Evolutionary conservation across 1,140 invertebrate genomes (phyloP).

Genomic region (Magallana angulata): DNA sequence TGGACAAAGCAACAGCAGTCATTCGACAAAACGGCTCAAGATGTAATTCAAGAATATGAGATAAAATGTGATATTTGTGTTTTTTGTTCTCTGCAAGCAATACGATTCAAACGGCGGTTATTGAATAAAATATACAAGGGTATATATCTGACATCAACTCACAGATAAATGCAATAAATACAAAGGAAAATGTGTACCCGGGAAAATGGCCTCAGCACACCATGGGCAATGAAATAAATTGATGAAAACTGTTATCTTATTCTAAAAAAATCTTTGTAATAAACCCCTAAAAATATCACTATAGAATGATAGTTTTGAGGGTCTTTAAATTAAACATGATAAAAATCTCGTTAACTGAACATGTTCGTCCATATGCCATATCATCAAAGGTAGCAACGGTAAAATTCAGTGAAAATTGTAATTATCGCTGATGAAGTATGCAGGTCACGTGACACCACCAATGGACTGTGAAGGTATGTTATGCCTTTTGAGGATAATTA

Average conservation of each 20-base stretch:
- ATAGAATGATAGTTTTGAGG: background rate
- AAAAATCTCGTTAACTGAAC: constrained; percentile 11
- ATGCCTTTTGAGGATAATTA: constrained; percentile 16
- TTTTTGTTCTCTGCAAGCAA: background rate
- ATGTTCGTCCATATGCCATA: constrained; percentile 19
- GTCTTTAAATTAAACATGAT: constrained; percentile 23
- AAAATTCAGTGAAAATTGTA: background rate
- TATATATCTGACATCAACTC: too few species aligned
- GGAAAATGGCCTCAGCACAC: too few species aligned
- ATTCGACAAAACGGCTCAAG: background rate
- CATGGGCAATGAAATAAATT: too few species aligned
- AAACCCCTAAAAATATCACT: too few species aligned
- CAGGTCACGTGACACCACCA: background rate
- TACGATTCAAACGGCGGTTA: background rate
- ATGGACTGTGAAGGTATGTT: constrained; percentile 19
- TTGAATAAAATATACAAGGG: too few species aligned
- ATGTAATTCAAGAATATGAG: background rate
- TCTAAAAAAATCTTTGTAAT: too few species aligned
- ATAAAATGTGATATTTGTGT: constrained; percentile 14
- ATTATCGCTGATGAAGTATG: background rate
- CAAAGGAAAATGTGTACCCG: too few species aligned
- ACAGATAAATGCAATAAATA: too few species aligned
- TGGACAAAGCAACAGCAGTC: background rate
- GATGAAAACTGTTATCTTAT: too few species aligned
- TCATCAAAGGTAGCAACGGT: background rate